phyloP scores from a whole-genome alignment of 1,140 invertebrate species.

The Asobara japonica region DNA sequence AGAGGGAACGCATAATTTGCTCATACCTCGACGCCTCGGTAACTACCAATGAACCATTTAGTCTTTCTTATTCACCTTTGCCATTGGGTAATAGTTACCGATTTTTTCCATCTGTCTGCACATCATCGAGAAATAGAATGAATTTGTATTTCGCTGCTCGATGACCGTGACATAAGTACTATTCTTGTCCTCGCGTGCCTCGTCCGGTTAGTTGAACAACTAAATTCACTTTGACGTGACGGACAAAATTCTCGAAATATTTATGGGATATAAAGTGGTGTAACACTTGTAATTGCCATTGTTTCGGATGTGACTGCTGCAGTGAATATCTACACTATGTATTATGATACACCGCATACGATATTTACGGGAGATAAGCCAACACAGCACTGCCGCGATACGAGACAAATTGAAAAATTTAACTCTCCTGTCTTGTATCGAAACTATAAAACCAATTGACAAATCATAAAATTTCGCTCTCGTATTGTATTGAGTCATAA shows the following conservation, averaged over 20 bases:
- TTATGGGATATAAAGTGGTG: conserved; percentile 21
- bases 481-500: no score
- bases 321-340: neutral
- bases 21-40: no score
- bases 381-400: no score
- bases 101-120: no score
- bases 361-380: neutral
- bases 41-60: no score
- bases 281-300: neutral
- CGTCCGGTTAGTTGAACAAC: conserved; percentile 1
- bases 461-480: no score
- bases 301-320: neutral
- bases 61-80: no score
- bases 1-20: no score
- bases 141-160: neutral
- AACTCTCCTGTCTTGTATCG: no score
- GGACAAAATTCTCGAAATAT: conserved; percentile 8
- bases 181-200: conserved; percentile 8
- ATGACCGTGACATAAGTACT: neutral
- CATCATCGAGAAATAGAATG: neutral
- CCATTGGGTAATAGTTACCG: no score
- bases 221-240: conserved; percentile 17
- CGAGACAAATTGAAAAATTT: no score
- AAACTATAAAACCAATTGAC: no score
- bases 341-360: neutral